Evolutionary conservation across 2,797 vertebrate species (phyloP).

Genomic region (Phrynocephalus forsythii): DNA sequence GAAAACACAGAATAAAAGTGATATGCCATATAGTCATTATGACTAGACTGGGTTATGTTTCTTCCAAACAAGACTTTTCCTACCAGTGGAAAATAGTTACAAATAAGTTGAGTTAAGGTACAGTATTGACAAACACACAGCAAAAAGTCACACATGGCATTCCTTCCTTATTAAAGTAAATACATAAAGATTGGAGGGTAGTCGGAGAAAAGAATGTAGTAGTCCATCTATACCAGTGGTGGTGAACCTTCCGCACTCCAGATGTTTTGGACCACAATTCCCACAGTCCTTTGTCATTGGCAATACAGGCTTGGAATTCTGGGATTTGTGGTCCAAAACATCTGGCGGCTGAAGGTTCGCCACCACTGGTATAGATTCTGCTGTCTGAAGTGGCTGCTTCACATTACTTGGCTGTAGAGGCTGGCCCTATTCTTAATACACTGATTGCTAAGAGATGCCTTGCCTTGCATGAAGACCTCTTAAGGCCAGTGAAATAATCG

Average conservation of each 20-base stretch:
- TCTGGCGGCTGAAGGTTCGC: too few species aligned
- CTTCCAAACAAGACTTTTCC: too few species aligned
- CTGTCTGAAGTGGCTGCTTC: not conserved
- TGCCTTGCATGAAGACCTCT: conserved; percentile 9
- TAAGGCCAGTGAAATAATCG: not conserved
- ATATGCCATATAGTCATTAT: too few species aligned
- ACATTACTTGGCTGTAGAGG: not conserved
- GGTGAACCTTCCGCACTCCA: too few species aligned
- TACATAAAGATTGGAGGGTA: not conserved
- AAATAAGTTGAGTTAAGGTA: not conserved
- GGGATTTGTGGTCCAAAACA: too few species aligned
- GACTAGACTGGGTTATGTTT: too few species aligned
- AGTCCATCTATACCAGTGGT: not conserved
- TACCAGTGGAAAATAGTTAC: too few species aligned
- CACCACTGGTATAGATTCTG: not conserved
- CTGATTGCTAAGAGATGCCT: not conserved
- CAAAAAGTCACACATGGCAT: not conserved
- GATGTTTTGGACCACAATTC: too few species aligned
- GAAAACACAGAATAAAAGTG: too few species aligned
- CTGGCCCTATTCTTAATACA: not conserved
- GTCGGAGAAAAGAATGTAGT: not conserved
- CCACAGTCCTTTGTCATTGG: too few species aligned
- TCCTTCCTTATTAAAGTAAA: not conserved
- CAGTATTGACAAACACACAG: not conserved
- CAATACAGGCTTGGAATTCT: too few species aligned